Conservation (phyloP, 2,113 vertebrate species). For the Centropus unirufus region DNA sequence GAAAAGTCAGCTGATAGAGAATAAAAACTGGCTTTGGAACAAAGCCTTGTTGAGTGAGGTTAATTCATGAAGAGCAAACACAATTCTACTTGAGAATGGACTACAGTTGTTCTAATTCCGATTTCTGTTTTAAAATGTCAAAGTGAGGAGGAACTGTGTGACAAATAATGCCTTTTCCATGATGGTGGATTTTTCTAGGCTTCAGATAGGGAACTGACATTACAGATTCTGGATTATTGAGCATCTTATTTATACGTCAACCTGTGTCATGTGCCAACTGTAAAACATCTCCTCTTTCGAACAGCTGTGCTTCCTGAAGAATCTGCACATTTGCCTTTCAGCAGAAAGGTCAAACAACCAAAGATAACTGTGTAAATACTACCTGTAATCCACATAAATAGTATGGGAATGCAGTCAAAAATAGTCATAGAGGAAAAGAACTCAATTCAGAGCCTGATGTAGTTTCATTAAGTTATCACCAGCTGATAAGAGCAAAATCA, state of each 20-base stretch:
- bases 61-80: not conserved
- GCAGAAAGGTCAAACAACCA: not conserved
- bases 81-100: not conserved
- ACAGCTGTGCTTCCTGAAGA: not conserved
- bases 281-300: not conserved
- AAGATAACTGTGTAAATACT: not conserved
- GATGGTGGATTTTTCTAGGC: not conserved
- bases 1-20: slow-evolving; percentile 7
- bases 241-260: not conserved
- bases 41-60: slow-evolving; percentile 19
- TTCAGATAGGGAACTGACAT: fast-evolving
- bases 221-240: not conserved
- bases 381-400: not conserved
- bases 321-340: not conserved
- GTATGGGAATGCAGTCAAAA: not conserved
- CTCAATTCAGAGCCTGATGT: not conserved
- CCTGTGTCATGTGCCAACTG: not conserved
- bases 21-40: not conserved
- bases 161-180: not conserved
- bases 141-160: not conserved
- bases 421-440: not conserved
- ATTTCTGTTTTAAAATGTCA: not conserved
- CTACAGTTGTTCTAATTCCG: not conserved
- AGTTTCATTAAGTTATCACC: not conserved
- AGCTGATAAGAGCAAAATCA: not conserved